Base-by-base conservation (phyloP, 2,113 vertebrate species). In the Ophthalmolycus amberensis region DNA sequence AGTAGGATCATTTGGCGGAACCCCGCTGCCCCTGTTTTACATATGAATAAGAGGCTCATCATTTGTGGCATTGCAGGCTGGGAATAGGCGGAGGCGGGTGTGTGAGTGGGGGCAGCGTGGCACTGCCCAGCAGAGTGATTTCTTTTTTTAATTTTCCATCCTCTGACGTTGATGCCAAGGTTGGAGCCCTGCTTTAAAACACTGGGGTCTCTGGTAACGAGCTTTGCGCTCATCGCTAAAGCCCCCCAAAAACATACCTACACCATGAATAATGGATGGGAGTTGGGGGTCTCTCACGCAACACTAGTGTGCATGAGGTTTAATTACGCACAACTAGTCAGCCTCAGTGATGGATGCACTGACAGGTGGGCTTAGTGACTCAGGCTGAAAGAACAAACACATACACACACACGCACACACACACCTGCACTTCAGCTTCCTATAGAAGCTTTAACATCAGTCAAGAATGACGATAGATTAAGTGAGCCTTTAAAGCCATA, bases 241-340 rank as follows among this genome's bases (percentile, higher is more conserved):
- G 90, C 50, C 70, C 79, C 87, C 79, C 25, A 3, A 79, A 90
- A 92, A 92, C 75, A 83, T 83, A 91, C 64, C 85, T 85, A 69
- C 71, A 76, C 71, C 85, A 93, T 94, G 90, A 92, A 94, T 95
- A 92, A 95, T 95, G 88, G 82, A 95, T 94, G 70, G 71, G 67
- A 85, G 80, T 87, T 78, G 86, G 85, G 81, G 90, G 71, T 86
- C 74, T 88, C 85, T 87, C 78, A 89, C 75, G 65, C 89, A 89
- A 89, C 75, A 72, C 84, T 80, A 80, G 87, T 86, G 79, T 89
- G 85, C 79, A 59, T 85, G 83, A 67, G 79, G 88, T 91, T 93
- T 94, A 93, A 94, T 93, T 93, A 91, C 90, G 77, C 77, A 82
- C 63, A 87, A 89, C 90, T 91, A 83, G 80, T 88, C 87, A 76